A percentile compares a stretch with the other conserved stretches of the same genome.
Evolutionary conservation across 2,113 vertebrate species (phyloP).

Genomic region (Sphaerodactylus townsendi): DNA sequence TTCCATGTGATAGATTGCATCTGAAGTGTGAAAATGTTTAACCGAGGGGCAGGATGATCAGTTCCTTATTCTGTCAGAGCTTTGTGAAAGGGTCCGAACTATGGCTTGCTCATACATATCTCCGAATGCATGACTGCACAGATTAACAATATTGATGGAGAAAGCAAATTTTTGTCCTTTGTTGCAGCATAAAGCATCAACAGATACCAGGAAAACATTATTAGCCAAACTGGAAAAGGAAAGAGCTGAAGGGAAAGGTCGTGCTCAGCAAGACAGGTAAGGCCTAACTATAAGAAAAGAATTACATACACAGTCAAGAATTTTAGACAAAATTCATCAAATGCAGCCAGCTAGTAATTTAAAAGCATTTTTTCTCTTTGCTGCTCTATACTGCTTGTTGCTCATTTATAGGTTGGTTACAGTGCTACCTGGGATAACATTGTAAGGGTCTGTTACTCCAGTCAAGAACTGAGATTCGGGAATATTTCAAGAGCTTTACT

Average conservation of each 20-base stretch:
- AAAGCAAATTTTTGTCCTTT: not conserved
- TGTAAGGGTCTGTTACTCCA: too few relatives aligned
- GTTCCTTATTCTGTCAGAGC: not conserved
- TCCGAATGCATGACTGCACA: not conserved
- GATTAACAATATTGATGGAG: not conserved
- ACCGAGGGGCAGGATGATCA: not conserved
- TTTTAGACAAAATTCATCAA: not conserved
- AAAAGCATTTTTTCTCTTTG: not conserved
- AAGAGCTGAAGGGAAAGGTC: not conserved
- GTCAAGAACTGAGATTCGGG: too few relatives aligned
- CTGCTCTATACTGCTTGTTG: too few relatives aligned
- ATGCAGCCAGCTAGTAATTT: not conserved
- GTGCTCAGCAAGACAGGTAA: not conserved
- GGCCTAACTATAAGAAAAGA: not conserved
- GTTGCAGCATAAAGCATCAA: not conserved
- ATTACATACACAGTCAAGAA: not conserved
- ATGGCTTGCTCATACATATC: not conserved
- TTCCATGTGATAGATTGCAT: not conserved
- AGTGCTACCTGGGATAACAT: not conserved
- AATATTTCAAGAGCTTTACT: too few relatives aligned
- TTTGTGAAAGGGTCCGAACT: not conserved
- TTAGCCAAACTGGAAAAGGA: constrained; percentile 8
- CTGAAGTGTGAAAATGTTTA: not conserved
- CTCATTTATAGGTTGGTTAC: not conserved
- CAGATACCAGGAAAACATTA: not conserved